These are phyloP conservation scores for Leptobrachium ailaonicum DNA, from an alignment of 2,113 vertebrate genomes.

Conservation along the genomic window DNA sequence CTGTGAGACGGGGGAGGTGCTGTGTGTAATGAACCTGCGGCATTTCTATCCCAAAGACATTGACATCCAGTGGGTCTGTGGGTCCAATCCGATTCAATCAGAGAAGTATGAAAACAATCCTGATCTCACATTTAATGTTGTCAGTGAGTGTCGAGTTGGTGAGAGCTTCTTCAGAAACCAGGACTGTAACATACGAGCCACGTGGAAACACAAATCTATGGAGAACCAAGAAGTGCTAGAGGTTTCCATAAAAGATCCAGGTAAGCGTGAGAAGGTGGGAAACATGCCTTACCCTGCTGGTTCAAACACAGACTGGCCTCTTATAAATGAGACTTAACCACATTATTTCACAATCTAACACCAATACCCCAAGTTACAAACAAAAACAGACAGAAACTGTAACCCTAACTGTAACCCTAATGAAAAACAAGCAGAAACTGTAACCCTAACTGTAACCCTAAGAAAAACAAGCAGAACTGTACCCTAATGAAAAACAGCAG, in stretches of 20 bases:
- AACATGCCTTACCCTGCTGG: too few relatives aligned
- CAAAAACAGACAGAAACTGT: too few relatives aligned
- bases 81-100: background rate
- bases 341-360: too few relatives aligned
- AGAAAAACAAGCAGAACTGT: too few relatives aligned
- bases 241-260: background rate
- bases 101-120: background rate
- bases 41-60: constrained; percentile 17
- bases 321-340: too few relatives aligned
- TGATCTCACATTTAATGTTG: background rate
- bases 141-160: constrained; percentile 1
- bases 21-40: background rate
- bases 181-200: background rate
- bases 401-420: too few relatives aligned
- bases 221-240: background rate
- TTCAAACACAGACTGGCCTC: too few relatives aligned
- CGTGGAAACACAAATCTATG: constrained; percentile 16
- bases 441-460: too few relatives aligned
- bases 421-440: too few relatives aligned
- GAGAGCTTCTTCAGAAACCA: background rate
- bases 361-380: too few relatives aligned
- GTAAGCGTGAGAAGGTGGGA: background rate
- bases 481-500: too few relatives aligned
- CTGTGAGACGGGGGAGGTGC: background rate
- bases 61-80: background rate